A percentile compares a stretch with the other conserved stretches of the same genome.
phyloP scores from a whole-genome alignment of 2,797 vertebrate genomes.

The Harpagifer antarcticus region DNA sequence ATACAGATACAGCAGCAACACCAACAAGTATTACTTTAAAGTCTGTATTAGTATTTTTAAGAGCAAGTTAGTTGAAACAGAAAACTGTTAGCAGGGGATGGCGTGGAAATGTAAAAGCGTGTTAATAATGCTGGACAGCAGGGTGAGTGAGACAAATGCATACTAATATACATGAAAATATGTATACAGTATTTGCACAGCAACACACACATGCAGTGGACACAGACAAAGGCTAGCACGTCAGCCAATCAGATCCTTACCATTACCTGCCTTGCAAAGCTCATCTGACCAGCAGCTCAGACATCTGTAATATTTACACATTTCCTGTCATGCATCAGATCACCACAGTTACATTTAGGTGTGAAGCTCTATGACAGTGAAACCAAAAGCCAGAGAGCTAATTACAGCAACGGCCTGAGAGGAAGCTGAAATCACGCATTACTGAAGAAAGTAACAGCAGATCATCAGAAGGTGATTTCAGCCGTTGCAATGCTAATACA shows the following conservation, averaged over 20 bases:
- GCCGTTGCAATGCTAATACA: conserved; percentile 8
- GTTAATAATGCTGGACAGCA: conserved; percentile 60
- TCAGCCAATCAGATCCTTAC: conserved; percentile 91
- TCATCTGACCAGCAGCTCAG: conserved; percentile 93
- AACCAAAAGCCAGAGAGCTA: conserved; percentile 63
- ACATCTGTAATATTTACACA: conserved; percentile 97
- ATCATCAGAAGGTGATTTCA: conserved; percentile 41
- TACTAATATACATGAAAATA: conserved; percentile 20
- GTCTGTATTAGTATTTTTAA: conserved; percentile 12
- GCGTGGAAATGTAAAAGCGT: conserved; percentile 47
- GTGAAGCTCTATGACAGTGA: conserved; percentile 54
- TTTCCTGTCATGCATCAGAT: conserved; percentile 81
- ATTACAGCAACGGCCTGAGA: conserved; percentile 36
- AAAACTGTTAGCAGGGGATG: conserved; percentile 30
- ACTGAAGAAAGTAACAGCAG: conserved; percentile 42
- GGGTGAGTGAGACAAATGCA: conserved; percentile 40
- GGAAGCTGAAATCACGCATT: conserved; percentile 54
- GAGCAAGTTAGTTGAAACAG: conserved; percentile 34
- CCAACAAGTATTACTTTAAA: conserved; percentile 15
- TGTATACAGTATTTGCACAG: conserved; percentile 22
- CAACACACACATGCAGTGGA: conserved; percentile 54
- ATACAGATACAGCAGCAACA: background rate
- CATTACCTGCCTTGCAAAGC: conserved; percentile 90
- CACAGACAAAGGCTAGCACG: conserved; percentile 60
- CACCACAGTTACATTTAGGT: conserved; percentile 69